Conservation (phyloP, 2,888 invertebrate genomes). For the Brenthis daphne region DNA sequence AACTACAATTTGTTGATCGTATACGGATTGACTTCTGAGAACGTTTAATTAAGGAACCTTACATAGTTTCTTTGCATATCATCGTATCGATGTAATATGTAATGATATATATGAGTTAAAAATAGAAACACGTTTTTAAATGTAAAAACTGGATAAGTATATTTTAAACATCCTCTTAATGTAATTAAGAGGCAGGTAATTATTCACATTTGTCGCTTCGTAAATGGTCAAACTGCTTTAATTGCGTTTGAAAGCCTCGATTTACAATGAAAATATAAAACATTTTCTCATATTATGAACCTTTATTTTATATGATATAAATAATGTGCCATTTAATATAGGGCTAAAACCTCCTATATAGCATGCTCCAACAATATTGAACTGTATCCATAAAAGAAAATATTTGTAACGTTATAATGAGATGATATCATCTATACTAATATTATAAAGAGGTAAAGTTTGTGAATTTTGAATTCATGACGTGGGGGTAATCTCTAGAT, state of each 20-base stretch:
- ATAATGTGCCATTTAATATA: no score
- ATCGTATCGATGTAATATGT: constrained; percentile 22
- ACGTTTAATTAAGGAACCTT: constrained; percentile 28
- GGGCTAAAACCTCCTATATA: no score
- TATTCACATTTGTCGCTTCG: constrained; percentile 2
- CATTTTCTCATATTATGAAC: not conserved
- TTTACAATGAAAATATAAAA: not conserved
- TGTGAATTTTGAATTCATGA: no score
- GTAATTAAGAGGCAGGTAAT: constrained; percentile 4
- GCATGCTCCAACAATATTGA: no score
- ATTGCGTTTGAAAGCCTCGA: not conserved
- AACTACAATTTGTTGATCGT: constrained; percentile 12
- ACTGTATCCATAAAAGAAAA: not conserved
- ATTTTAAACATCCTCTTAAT: constrained; percentile 10
- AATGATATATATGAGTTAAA: constrained; percentile 11
- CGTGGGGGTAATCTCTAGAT: no score
- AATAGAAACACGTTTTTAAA: not conserved
- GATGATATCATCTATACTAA: not conserved
- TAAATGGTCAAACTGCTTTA: constrained; percentile 3
- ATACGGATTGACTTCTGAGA: constrained; percentile 25
- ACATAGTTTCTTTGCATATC: constrained; percentile 16
- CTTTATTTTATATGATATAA: not conserved
- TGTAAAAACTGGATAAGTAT: constrained; percentile 7
- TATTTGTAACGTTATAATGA: not conserved
- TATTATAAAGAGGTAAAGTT: no score